Evolutionary conservation across 2,888 invertebrate species (phyloP), one percentile per base, ranked within the genome.

Genomic region (Ligdia adustata): DNA sequence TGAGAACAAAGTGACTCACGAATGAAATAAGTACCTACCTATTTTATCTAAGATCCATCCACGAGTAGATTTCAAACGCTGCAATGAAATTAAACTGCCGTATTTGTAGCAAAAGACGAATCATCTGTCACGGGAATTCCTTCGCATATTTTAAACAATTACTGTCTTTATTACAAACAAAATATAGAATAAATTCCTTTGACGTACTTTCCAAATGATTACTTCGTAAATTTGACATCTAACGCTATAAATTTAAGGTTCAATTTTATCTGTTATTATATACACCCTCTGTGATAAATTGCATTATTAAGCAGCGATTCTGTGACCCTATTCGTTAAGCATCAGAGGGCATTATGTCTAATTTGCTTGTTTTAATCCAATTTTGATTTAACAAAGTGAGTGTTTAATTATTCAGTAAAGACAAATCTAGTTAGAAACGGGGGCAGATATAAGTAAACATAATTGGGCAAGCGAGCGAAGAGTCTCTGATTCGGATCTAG

Each of bases 301-400:
- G 75, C 85, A 87, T 86, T 81, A 87, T 86, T 88, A 85, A 89
- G 73, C 54, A 80, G 70, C 59, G 69, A 79, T 79, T 78, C 69
- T 67, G 67, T 83, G 84, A 88, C 88, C 88, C 88, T 69, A 86
- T 86, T 85, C 64, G 72, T 79, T 79, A 72, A 52, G 75, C 80
- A 86, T 87, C 82, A 84, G 75, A 69, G 70, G 67, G 75, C 60
- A 85, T 83, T 79, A 82, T 72, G 69, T 72, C 70, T 84, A 85
- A 87, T 88, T 87, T 81, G 82, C 81, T 83, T 84, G 87, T 88
- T 83, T 85, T 87, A 88, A 88, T 85, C 82, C 73, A 74, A 71
- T 85, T 88, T 87, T 84, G 75, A 87, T 84, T 87, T 78, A 79
- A 86, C 82, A 81, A 86, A 86, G 81, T 87, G 73, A 75, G 52